Conservation (phyloP, 2,113 vertebrate genomes). For the Apodemus sylvaticus region DNA sequence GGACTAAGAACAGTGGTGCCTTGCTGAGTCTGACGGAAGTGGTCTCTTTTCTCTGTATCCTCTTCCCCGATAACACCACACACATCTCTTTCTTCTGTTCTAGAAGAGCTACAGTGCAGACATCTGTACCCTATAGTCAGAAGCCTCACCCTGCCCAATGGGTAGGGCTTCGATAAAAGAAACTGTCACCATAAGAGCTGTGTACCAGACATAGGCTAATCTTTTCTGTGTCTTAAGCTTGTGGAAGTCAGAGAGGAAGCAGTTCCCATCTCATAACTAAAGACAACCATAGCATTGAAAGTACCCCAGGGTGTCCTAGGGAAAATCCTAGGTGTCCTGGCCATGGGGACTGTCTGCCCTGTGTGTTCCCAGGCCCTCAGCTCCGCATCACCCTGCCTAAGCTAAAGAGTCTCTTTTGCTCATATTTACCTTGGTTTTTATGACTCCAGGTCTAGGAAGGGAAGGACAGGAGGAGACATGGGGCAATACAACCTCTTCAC, state of each 20-base stretch:
- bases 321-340: neutral
- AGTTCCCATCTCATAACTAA: neutral
- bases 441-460: neutral
- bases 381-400: neutral
- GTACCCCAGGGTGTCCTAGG: neutral
- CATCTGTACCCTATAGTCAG: neutral
- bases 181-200: too few relatives aligned
- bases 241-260: rapidly evolving
- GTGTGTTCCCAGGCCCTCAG: neutral
- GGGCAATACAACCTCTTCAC: neutral
- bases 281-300: neutral
- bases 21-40: neutral
- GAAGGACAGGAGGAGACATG: neutral
- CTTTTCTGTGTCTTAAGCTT: neutral
- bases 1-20: too few relatives aligned
- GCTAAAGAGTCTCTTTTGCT: neutral
- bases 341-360: rapidly evolving
- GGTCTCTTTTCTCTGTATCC: neutral
- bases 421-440: conserved; percentile 3
- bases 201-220: too few relatives aligned
- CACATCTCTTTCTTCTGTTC: neutral
- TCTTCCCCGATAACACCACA: too few relatives aligned
- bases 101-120: neutral
- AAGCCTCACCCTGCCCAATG: neutral
- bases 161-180: rapidly evolving